phyloP scores from a whole-genome alignment of 2,113 vertebrate genomes.

The Speoplatyrhinus poulsoni region DNA sequence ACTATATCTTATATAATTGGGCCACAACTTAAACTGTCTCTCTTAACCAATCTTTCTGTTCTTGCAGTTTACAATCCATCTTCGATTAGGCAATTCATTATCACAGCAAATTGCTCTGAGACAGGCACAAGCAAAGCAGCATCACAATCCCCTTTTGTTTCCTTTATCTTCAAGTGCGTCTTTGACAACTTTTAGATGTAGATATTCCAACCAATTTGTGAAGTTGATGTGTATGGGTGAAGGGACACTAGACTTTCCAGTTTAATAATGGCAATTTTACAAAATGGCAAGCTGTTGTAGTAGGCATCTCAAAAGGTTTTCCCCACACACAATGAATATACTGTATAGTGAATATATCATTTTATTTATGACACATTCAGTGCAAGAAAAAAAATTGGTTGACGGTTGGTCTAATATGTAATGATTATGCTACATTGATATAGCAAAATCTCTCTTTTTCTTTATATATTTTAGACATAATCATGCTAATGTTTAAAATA shows the following conservation, averaged over 20 bases:
- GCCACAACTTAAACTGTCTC: too few species aligned
- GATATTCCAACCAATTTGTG: slow-evolving; percentile 13
- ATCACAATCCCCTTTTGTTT: slow-evolving; percentile 6
- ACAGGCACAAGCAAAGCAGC: slow-evolving; percentile 1
- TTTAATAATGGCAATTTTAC: neutral
- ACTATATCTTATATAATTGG: too few species aligned
- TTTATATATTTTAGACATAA: too few species aligned
- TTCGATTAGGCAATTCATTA: slow-evolving; percentile 39
- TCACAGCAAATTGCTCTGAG: slow-evolving; percentile 37
- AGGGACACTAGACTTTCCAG: too few species aligned
- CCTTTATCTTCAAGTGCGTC: slow-evolving; percentile 4
- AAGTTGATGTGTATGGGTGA: neutral
- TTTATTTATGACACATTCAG: neutral
- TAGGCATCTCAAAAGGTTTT: neutral
- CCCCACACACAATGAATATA: neutral
- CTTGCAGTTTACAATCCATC: too few species aligned
- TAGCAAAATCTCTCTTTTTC: too few species aligned
- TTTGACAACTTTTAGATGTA: slow-evolving; percentile 9
- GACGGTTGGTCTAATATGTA: too few species aligned
- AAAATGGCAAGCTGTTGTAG: neutral
- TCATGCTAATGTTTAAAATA: too few species aligned
- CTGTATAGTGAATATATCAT: neutral
- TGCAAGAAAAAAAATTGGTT: too few species aligned
- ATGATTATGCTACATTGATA: too few species aligned
- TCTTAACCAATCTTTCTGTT: too few species aligned